Percentiles rank a stretch among this genome's conserved stretches.
Evolutionary conservation across 92 coral and sea anemone genomes (phyloP).

Genomic region (Virgularia gustaviana): DNA sequence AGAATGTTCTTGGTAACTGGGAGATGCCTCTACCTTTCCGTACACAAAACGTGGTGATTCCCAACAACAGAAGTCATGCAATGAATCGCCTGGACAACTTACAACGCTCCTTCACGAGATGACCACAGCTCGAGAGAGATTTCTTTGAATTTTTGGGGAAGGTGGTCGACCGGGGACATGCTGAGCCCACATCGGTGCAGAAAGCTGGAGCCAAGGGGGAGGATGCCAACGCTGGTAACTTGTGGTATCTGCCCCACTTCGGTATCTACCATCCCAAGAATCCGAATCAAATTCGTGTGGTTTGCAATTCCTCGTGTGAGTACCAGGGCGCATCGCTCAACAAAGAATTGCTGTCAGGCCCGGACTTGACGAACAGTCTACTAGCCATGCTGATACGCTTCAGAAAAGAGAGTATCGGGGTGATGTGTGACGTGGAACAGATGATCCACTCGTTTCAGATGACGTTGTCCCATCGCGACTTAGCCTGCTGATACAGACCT

Average conservation of each 20-base stretch:
- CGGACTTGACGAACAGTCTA: not conserved
- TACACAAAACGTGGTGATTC: not conserved
- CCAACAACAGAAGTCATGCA: conserved; percentile 41
- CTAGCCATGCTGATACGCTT: not conserved
- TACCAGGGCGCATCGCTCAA: not conserved
- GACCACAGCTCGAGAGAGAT: conserved; percentile 40
- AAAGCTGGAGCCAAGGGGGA: not conserved
- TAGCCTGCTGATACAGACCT: too few species aligned
- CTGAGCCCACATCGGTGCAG: not conserved
- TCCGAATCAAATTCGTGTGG: not conserved
- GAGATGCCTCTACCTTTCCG: conserved; percentile 47
- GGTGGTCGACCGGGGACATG: not conserved
- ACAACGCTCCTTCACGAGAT: conserved; percentile 24
- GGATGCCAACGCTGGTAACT: not conserved
- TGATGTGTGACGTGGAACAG: too few species aligned
- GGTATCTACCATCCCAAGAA: conserved; percentile 10
- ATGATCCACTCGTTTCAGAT: too few species aligned
- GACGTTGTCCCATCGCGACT: too few species aligned
- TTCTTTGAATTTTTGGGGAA: conserved; percentile 40
- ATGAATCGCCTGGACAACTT: conserved; percentile 29
- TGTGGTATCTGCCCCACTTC: conserved; percentile 18
- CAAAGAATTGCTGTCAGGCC: not conserved
- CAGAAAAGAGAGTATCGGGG: not conserved
- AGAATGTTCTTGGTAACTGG: conserved; percentile 35
- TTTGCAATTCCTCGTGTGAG: not conserved